Evolutionary conservation across 1,140 invertebrate species (phyloP), one percentile per base, ranked within the genome.

Genomic region (Asbolus verrucosus): DNA sequence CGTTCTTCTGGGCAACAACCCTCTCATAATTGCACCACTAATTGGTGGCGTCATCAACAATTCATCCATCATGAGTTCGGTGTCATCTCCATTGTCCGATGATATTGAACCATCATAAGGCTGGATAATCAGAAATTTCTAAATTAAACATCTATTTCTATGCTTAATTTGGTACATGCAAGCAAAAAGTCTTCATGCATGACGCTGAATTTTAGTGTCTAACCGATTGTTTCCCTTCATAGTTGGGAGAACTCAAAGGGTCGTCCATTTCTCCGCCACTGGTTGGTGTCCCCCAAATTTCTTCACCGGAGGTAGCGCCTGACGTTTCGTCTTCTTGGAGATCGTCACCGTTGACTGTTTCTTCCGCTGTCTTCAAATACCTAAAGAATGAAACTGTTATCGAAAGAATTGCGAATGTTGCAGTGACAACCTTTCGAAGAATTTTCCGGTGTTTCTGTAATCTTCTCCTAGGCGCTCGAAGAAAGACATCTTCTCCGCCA

Each of bases 211-310:
- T n/a, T n/a, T 65, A 63, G 68, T 70, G 31, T 41, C 81, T 82
- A 82, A 90, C 88, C 82, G 88, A 89, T 67, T 87, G 81, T 13
- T 87, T 88, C 62, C 86, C 85, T 69, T 87, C 87, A 41, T 86
- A 89, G 78, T 88, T 89, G 60, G 87, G 85, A 60, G 91, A 88
- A 62, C 85, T 84, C 38, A 83, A 78, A 46, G 82, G 73, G 71
- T 93, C 91, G 54, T 92, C 91, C 73, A 91, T 88, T 4, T 92
- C 87, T 11, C 91, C 92, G 1, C 91, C 91, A 67, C 91, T 93
- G 1, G 92, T 93, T 1, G 92, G 92, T 0, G 92, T 94, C 0
- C 92, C 92, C 92, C 92, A 94, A 21, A 92, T 89, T 77, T 94
- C 92, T 78, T 93, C 92, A 0, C 91, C 92, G 1, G 91, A 93